phyloP scores from a whole-genome alignment of 2,888 invertebrate species.

The Dicycla oo region DNA sequence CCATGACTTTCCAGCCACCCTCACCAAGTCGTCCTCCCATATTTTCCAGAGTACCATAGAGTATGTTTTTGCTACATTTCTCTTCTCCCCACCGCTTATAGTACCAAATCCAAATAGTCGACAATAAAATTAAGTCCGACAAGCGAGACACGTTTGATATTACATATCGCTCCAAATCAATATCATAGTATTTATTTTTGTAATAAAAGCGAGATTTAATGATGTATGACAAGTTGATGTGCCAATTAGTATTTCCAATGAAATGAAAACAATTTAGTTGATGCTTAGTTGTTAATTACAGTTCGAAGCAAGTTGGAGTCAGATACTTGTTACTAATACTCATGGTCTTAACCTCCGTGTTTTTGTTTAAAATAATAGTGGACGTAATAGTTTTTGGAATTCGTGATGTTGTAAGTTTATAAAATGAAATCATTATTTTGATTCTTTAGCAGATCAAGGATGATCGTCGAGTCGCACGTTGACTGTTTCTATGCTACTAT shows the following conservation, averaged over 20 bases:
- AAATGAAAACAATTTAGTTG: slow-evolving; percentile 17
- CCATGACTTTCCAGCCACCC: too few species aligned
- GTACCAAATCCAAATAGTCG: not conserved
- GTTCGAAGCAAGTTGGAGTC: not conserved
- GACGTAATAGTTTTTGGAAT: not conserved
- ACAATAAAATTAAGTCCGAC: not conserved
- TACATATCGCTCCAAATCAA: not conserved
- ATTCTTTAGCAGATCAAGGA: too few species aligned
- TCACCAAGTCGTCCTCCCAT: too few species aligned
- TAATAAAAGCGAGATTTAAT: not conserved
- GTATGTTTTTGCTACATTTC: too few species aligned
- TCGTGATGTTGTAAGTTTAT: not conserved
- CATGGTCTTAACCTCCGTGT: not conserved
- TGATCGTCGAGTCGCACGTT: too few species aligned
- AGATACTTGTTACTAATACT: not conserved
- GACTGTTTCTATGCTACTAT: too few species aligned
- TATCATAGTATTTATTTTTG: not conserved
- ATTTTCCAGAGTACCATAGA: too few species aligned
- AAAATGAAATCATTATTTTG: too few species aligned
- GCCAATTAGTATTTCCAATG: slow-evolving; percentile 20
- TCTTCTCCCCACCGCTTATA: too few species aligned
- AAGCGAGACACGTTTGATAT: not conserved
- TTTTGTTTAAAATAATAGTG: not conserved
- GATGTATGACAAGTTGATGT: not conserved
- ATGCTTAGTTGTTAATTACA: not conserved